These are phyloP conservation scores for Andrena haemorrhoa DNA, from an alignment of 2,888 invertebrate genomes.

Conservation along the genomic window DNA sequence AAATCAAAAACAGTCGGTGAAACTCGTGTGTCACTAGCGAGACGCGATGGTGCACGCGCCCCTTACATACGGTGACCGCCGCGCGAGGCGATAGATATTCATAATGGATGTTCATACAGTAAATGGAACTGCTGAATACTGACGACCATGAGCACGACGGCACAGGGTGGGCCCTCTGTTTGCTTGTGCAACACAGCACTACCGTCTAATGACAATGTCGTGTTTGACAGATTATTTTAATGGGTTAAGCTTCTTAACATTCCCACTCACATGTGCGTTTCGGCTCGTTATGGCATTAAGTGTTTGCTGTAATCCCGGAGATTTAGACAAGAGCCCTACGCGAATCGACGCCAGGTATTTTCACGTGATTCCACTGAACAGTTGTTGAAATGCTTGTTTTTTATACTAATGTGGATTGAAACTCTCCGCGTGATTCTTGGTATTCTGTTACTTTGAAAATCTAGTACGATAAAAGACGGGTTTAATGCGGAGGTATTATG, in stretches of 20 bases:
- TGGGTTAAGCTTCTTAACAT: slow-evolving; percentile 65
- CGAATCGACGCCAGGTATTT: slow-evolving; percentile 32
- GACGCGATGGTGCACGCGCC: no score
- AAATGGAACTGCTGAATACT: slow-evolving; percentile 36
- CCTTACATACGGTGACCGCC: slow-evolving; percentile 5
- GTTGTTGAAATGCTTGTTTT: neutral
- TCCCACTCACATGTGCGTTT: slow-evolving; percentile 27
- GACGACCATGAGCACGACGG: slow-evolving; percentile 18
- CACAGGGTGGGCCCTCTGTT: slow-evolving; percentile 4
- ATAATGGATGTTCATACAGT: slow-evolving; percentile 25
- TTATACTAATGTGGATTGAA: neutral
- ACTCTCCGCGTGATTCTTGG: no score
- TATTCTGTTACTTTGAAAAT: no score
- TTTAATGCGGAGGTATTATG: no score
- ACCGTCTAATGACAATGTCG: slow-evolving; percentile 65
- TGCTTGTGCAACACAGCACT: slow-evolving; percentile 43
- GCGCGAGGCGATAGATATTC: slow-evolving; percentile 31
- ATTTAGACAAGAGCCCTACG: slow-evolving; percentile 39
- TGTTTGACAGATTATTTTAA: slow-evolving; percentile 69
- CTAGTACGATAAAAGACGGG: no score
- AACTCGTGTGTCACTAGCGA: no score
- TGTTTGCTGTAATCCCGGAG: slow-evolving; percentile 39
- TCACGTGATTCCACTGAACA: neutral
- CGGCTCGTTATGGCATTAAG: slow-evolving; percentile 17
- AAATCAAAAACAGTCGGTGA: no score